Percentiles rank a stretch among this genome's conserved stretches.
These are phyloP conservation scores for Lasius platythorax DNA, from an alignment of 2,888 invertebrate genomes.

Conservation along the genomic window DNA sequence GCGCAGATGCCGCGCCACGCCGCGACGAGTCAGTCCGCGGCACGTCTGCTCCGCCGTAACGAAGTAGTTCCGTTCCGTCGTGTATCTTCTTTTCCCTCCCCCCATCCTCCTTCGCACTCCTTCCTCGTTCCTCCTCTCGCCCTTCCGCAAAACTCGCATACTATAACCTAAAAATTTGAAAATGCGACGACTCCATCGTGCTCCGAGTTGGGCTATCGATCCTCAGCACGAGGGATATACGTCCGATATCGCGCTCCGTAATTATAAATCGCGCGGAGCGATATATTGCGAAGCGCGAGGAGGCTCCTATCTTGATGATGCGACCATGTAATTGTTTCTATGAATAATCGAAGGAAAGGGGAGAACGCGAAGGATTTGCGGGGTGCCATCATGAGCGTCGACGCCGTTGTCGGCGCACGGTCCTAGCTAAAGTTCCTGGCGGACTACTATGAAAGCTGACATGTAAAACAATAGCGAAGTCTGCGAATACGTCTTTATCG, in stretches of 20 bases:
- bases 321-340: conserved; percentile 30
- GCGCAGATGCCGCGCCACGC: not conserved
- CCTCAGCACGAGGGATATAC: not conserved
- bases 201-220: not conserved
- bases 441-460: not conserved
- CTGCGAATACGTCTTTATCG: conserved; percentile 35
- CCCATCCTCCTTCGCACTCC: not conserved
- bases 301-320: conserved; percentile 24
- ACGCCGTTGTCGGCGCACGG: not conserved
- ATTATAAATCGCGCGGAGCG: conserved; percentile 24
- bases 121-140: not conserved
- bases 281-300: not conserved
- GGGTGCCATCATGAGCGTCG: not conserved
- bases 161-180: conserved; percentile 49
- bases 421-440: conserved; percentile 3
- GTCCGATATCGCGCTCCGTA: not conserved
- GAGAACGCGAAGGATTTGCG: not conserved
- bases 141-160: not conserved
- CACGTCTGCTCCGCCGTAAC: not conserved
- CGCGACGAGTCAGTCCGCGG: not conserved
- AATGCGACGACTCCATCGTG: not conserved
- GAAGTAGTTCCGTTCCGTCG: conserved; percentile 18
- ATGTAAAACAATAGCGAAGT: conserved; percentile 18
- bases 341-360: conserved; percentile 45
- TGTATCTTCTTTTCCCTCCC: not conserved